Evolutionary conservation across 2,888 invertebrate species (phyloP).

Genomic region (Hydroisotoma schaefferi): DNA sequence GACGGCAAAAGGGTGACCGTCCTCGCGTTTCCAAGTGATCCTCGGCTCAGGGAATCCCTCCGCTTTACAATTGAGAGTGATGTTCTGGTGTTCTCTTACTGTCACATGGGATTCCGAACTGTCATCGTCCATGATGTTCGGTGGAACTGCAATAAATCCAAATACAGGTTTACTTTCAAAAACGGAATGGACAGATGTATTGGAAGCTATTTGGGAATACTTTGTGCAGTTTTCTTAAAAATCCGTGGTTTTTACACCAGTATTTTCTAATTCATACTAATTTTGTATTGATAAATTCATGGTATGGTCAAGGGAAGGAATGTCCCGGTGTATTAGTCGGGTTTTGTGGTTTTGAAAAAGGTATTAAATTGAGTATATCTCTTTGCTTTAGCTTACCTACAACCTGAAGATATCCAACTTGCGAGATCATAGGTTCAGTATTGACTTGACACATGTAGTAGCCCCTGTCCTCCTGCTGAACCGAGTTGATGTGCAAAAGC

Average conservation of each 20-base stretch:
- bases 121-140: constrained; percentile 83
- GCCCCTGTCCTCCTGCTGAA: constrained; percentile 81
- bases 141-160: constrained; percentile 69
- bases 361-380: no score
- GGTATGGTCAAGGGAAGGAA: no score
- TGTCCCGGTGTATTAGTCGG: no score
- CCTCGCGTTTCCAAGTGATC: constrained; percentile 90
- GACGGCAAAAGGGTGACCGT: constrained; percentile 78
- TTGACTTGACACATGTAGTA: constrained; percentile 83
- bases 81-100: constrained; percentile 88
- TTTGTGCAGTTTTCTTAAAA: no score
- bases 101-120: constrained; percentile 89
- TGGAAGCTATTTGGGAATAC: no score
- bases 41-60: constrained; percentile 87
- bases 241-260: no score
- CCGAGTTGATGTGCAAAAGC: constrained; percentile 84
- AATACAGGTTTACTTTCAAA: constrained; percentile 11
- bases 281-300: no score
- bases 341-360: no score
- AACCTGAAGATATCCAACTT: constrained; percentile 88
- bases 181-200: no score
- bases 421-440: constrained; percentile 91
- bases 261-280: no score
- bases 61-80: constrained; percentile 75
- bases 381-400: constrained; percentile 81